phyloP scores from a whole-genome alignment of 2,113 vertebrate genomes.

The Nycticebus coucang region DNA sequence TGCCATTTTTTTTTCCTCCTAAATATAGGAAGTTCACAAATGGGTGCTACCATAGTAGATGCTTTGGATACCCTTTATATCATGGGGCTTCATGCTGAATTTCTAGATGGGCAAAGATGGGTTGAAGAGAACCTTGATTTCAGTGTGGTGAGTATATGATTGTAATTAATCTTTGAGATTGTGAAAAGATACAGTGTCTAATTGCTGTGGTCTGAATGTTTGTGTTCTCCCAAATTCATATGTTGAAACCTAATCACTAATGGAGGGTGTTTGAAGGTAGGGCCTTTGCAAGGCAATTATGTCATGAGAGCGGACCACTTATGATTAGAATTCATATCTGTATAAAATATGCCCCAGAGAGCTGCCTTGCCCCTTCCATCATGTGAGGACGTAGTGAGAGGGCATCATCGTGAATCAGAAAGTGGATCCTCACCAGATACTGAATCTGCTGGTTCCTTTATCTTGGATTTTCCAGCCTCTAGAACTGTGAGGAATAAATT shows the following conservation, averaged over 20 bases:
- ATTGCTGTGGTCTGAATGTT: background rate
- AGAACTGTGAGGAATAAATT: background rate
- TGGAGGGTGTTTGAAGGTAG: background rate
- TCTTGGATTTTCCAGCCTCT: background rate
- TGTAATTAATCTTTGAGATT: slow-evolving; percentile 22
- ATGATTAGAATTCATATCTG: background rate
- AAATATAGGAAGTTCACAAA: slow-evolving; percentile 93
- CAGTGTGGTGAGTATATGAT: slow-evolving; percentile 89
- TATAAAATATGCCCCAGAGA: background rate
- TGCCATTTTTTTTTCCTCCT: slow-evolving; percentile 59
- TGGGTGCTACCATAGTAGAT: slow-evolving; percentile 98
- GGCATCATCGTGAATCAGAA: background rate
- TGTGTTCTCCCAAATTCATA: background rate
- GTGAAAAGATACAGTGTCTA: background rate
- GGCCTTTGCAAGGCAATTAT: background rate
- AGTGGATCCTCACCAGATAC: background rate
- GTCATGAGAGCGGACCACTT: background rate
- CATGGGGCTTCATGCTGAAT: slow-evolving; percentile 98
- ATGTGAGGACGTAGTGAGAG: background rate
- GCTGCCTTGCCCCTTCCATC: too few relatives aligned
- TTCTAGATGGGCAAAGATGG: slow-evolving; percentile 97
- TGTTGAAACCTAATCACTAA: background rate
- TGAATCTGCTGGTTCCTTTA: background rate
- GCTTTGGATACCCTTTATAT: slow-evolving; percentile 98
- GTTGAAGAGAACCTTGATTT: slow-evolving; percentile 98